These are phyloP conservation scores for Lasaia peninsularis DNA, from an alignment of 1,140 invertebrate species.

Conservation along the genomic window DNA sequence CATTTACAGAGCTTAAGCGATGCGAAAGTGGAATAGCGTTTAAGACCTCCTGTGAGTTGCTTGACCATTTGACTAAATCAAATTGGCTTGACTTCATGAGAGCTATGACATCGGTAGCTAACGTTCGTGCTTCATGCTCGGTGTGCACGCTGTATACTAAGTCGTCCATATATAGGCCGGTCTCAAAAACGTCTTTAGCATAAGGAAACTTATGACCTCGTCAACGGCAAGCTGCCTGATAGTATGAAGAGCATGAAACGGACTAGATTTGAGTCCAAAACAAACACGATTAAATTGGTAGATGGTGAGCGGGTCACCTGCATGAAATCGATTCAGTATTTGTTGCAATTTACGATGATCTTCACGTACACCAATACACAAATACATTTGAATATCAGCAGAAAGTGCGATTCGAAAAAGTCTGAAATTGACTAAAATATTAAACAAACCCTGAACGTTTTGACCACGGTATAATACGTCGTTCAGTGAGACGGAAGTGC, in stretches of 20 bases:
- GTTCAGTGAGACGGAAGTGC: conserved; percentile 16
- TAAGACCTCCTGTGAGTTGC: too few species aligned
- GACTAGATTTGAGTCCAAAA: conserved; percentile 17
- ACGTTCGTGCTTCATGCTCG: too few species aligned
- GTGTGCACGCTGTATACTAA: too few species aligned
- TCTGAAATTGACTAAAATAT: conserved; percentile 21
- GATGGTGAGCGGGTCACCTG: conserved; percentile 1
- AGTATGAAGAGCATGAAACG: conserved; percentile 1
- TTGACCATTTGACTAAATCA: too few species aligned
- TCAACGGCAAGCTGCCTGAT: not conserved
- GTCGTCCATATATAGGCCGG: not conserved
- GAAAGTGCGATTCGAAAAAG: conserved; percentile 12
- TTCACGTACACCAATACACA: conserved; percentile 13
- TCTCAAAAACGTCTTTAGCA: not conserved
- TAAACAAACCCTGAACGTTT: conserved; percentile 33
- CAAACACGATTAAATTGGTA: conserved; percentile 17
- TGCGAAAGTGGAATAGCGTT: too few species aligned
- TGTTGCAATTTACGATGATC: conserved; percentile 11
- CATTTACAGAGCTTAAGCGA: too few species aligned
- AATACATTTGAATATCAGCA: conserved; percentile 20
- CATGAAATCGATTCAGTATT: conserved; percentile 16
- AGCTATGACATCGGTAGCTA: too few species aligned
- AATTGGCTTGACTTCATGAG: too few species aligned
- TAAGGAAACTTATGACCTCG: not conserved
- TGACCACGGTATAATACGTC: conserved; percentile 16